These are phyloP conservation scores for Papilio helenus DNA, from an alignment of 1,140 invertebrate species.

Conservation along the genomic window DNA sequence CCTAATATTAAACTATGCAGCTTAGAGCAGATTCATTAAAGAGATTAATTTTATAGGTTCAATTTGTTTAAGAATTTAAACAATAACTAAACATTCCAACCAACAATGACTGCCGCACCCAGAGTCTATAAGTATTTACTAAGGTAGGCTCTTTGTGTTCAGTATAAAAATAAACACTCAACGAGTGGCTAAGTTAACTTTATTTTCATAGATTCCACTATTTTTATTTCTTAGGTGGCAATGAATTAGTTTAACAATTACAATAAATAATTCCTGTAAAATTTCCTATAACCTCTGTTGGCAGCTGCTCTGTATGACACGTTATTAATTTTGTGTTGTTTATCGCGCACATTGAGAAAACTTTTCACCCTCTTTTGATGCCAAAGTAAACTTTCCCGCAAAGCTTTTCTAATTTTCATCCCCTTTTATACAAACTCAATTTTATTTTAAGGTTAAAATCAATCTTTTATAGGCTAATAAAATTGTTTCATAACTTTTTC, in stretches of 20 bases:
- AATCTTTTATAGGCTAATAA: not conserved
- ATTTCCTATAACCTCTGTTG: not conserved
- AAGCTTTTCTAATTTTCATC: constrained; percentile 20
- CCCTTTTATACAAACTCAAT: not conserved
- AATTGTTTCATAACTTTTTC: not conserved
- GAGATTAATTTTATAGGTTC: not conserved
- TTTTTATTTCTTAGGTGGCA: too few relatives aligned
- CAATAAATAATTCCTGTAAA: not conserved
- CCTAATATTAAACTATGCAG: not conserved
- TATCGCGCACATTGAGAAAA: constrained; percentile 42
- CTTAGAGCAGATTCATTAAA: not conserved
- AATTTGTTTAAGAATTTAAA: not conserved
- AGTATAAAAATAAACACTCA: too few relatives aligned
- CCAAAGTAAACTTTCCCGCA: constrained; percentile 39
- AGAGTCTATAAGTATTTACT: too few relatives aligned
- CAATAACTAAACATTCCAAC: too few relatives aligned
- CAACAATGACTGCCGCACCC: too few relatives aligned
- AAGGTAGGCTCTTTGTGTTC: too few relatives aligned
- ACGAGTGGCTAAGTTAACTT: too few relatives aligned
- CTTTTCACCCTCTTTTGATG: constrained; percentile 35
- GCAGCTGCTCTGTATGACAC: constrained; percentile 32
- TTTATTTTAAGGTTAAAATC: not conserved
- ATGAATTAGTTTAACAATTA: not conserved
- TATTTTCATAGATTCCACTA: too few relatives aligned
- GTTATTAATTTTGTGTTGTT: constrained; percentile 46